phyloP scores from a whole-genome alignment of 2,113 vertebrate genomes.

The Myiagra hebetior region DNA sequence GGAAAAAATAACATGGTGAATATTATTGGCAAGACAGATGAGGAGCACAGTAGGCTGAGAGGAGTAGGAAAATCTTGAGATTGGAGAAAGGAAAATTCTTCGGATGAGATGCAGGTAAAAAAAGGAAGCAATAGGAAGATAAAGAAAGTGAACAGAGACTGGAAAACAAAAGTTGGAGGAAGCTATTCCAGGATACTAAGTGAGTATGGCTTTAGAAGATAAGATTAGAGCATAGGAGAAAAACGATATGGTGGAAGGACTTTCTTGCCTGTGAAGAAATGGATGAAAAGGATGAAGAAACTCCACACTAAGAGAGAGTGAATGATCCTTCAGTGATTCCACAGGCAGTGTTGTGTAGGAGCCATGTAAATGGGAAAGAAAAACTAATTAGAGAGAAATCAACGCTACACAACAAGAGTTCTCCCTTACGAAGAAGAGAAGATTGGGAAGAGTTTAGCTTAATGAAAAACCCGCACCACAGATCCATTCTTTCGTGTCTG shows the following conservation, averaged over 20 bases:
- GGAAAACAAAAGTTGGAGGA: background rate
- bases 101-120: background rate
- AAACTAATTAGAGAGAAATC: background rate
- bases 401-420: background rate
- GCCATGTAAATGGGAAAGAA: background rate
- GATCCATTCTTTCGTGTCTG: background rate
- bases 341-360: background rate
- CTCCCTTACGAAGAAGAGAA: background rate
- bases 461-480: rapidly evolving
- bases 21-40: background rate
- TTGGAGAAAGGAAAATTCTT: background rate
- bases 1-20: background rate
- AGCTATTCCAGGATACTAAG: background rate
- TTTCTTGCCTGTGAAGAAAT: background rate
- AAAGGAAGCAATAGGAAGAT: background rate
- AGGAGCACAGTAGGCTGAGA: background rate
- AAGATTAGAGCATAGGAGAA: background rate
- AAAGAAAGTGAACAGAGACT: background rate
- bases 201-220: background rate
- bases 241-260: background rate
- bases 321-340: background rate
- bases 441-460: background rate
- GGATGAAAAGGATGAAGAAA: background rate
- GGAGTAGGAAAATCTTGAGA: background rate
- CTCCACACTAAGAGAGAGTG: background rate